Base-by-base conservation (phyloP, 2,888 invertebrate genomes). In the Caenorhabditis plicata region DNA sequence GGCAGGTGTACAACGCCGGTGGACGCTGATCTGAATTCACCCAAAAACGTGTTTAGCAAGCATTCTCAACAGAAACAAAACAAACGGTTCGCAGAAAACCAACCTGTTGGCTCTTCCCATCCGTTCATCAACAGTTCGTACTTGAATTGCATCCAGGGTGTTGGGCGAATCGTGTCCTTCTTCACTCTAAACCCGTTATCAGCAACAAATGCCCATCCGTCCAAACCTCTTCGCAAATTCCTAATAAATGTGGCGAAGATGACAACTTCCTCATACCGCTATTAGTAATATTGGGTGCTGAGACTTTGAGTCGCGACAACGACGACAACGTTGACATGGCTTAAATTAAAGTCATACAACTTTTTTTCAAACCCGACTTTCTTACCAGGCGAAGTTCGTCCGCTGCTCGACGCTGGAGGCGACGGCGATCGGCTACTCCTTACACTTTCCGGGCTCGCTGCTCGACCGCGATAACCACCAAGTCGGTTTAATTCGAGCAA, bases 201-300 rank as follows among this genome's bases (percentile, higher is more conserved):
- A 38, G 13, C 17, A 22, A 26, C 53, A 13, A n/a, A 58, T 25
- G 27, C 13, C 5, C n/a, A 32, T 9, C 15, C 11, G 48, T 20
- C 5, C 11, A 5, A 26, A 53, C 61, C 52, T 64, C 58, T 48
- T 64, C 58, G 44, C 51, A 49, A 44, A 60, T 65, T 29, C 71
- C 78, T 39, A 77, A 46, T 8, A 81, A 46, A 63, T 81, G 81
- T 11, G 81, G 81, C 2, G 78, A 78, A 3, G 73, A 73, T 29
- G 77, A 77, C 45, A 81, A 47, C 45, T 81, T 80, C 33, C 80
- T 54, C 78, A 81, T 79, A 38, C 77, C 74, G 22, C 68, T 65
- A 39, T 60, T 60, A 11, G 65, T 56, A 44, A 53, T 60, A 55
- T 47, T 54, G 19, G 64, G 56, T 9, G 72, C 55, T 1, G 71